phyloP scores from a whole-genome alignment of 2,113 vertebrate species.

The Pampusana beccarii region DNA sequence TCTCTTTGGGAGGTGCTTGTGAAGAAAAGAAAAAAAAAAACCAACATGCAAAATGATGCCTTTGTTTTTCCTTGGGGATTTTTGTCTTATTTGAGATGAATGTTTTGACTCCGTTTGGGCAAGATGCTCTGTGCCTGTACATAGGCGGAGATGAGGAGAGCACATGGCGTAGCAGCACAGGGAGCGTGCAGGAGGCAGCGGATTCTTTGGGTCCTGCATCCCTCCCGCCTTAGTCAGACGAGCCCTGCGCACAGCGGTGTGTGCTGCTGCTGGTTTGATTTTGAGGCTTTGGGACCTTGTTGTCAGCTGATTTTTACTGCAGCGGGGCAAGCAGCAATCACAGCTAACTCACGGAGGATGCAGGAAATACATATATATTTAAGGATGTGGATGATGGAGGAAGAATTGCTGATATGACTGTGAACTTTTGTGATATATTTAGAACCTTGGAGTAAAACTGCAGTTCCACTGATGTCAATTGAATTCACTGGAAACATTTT shows the following conservation, averaged over 20 bases:
- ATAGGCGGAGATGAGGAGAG: not conserved
- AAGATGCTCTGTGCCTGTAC: not conserved
- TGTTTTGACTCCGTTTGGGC: not conserved
- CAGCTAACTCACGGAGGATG: not conserved
- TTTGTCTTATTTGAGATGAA: not conserved
- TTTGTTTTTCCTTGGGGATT: not conserved
- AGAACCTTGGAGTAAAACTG: not conserved
- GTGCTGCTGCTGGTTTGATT: not conserved
- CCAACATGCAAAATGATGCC: not conserved
- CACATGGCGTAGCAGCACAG: accelerated
- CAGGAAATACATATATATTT: conserved; percentile 23
- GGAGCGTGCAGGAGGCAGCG: not conserved
- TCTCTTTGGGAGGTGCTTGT: not conserved
- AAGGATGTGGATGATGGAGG: conserved; percentile 17
- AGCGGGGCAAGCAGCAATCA: not conserved
- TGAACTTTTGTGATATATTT: conserved; percentile 49
- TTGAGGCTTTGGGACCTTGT: not conserved
- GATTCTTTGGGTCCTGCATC: conserved; percentile 16
- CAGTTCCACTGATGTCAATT: not conserved
- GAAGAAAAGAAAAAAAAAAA: not conserved
- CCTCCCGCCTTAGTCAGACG: not conserved
- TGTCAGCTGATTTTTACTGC: conserved; percentile 8
- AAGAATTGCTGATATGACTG: conserved; percentile 21
- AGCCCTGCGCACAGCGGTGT: not conserved
- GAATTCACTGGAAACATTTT: not conserved